These are phyloP conservation scores for Lynx canadensis DNA, from an alignment of 2,113 vertebrate species.

Conservation along the genomic window DNA sequence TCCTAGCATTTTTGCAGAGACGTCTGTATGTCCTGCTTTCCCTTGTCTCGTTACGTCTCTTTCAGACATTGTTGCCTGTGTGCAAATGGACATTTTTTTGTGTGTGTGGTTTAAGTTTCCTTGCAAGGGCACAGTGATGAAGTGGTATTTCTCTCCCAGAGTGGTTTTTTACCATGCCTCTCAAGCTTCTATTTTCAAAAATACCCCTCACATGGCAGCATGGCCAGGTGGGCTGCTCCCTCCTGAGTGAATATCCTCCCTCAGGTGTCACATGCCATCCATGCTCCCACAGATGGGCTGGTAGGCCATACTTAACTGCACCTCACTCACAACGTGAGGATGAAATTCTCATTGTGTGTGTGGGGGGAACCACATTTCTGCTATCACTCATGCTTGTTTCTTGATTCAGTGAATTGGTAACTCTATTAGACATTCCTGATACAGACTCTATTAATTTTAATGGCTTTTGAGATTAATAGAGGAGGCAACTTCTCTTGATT, in stretches of 20 bases:
- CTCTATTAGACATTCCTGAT: constrained; percentile 33
- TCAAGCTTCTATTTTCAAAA: not conserved
- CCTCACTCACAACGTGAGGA: not conserved
- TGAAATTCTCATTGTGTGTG: not conserved
- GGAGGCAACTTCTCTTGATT: not conserved
- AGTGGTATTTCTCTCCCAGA: not conserved
- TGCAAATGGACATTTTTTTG: not conserved
- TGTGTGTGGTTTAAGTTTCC: not conserved
- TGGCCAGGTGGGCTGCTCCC: not conserved
- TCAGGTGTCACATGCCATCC: not conserved
- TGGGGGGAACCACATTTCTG: not conserved
- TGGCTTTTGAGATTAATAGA: constrained; percentile 63
- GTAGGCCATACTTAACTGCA: rapidly evolving
- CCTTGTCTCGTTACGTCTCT: not conserved
- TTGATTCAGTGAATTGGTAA: constrained; percentile 55
- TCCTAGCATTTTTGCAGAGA: not conserved
- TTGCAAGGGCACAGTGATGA: rapidly evolving
- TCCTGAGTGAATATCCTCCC: not conserved
- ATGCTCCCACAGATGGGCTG: not conserved
- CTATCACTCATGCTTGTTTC: not conserved
- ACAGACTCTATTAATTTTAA: constrained; percentile 43
- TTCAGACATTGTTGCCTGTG: not conserved
- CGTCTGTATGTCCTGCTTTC: not conserved
- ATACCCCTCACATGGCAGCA: not conserved
- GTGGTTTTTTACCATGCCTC: not conserved